These are phyloP conservation scores for Microcaecilia unicolor DNA, from an alignment of 2,797 vertebrate species.

Conservation along the genomic window DNA sequence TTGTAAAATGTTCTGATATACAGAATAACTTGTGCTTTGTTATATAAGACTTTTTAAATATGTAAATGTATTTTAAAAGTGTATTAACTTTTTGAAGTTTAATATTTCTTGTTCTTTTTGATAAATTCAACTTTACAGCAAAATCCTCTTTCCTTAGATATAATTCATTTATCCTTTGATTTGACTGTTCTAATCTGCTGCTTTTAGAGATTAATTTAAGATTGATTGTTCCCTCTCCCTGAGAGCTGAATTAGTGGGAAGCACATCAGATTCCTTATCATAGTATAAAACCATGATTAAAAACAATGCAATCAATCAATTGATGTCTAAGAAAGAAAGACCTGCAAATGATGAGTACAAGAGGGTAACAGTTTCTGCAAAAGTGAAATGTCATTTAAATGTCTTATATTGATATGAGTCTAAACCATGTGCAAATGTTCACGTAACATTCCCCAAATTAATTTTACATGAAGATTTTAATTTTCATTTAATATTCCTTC, in stretches of 20 bases:
- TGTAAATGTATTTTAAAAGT: background rate
- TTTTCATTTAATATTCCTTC: too few relatives aligned
- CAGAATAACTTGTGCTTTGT: background rate
- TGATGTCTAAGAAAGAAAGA: too few relatives aligned
- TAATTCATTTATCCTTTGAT: constrained; percentile 8
- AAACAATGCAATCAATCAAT: background rate
- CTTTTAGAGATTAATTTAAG: constrained; percentile 10
- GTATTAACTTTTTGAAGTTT: background rate
- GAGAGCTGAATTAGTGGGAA: background rate
- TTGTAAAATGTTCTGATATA: background rate
- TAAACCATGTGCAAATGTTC: too few relatives aligned
- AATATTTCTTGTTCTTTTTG: background rate
- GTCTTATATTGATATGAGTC: too few relatives aligned
- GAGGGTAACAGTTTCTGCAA: too few relatives aligned
- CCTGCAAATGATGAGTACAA: too few relatives aligned
- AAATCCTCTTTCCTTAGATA: background rate
- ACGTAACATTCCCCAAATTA: too few relatives aligned
- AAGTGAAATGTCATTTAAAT: too few relatives aligned
- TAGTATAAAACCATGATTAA: constrained; percentile 9
- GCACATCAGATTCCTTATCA: background rate
- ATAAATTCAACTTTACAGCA: background rate
- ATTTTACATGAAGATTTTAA: too few relatives aligned
- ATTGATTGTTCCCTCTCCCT: background rate
- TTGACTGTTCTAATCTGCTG: background rate
- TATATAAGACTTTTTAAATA: background rate